Conservation (phyloP, 2,797 vertebrate species). For the Spinus olivaceus region DNA sequence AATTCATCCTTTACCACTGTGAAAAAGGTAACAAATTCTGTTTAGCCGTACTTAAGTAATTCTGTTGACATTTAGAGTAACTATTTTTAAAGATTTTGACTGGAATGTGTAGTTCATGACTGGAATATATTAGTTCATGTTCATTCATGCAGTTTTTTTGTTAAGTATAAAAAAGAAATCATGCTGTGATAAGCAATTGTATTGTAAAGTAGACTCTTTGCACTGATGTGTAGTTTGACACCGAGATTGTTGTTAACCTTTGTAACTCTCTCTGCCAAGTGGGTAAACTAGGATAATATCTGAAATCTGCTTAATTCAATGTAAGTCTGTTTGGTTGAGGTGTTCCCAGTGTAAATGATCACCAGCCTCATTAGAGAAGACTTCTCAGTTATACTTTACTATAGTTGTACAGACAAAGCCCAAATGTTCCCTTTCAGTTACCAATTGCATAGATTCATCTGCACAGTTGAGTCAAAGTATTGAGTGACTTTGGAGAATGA, state of each 20-base stretch:
- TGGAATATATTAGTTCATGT: background rate
- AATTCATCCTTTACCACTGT: background rate
- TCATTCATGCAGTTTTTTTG: background rate
- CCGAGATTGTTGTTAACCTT: background rate
- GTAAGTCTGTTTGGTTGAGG: background rate
- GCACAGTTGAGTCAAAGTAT: background rate
- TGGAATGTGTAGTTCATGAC: background rate
- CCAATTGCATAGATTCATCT: background rate
- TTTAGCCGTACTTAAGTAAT: background rate
- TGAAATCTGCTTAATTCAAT: background rate
- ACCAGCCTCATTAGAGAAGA: background rate
- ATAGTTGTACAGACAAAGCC: background rate
- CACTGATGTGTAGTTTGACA: background rate
- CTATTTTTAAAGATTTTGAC: background rate
- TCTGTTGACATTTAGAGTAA: background rate
- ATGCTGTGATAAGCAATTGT: background rate
- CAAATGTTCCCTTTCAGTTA: background rate
- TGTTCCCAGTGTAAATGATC: background rate
- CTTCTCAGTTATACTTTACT: background rate
- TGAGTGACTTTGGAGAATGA: background rate
- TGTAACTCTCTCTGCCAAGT: background rate
- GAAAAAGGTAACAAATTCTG: background rate
- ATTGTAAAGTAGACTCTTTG: background rate
- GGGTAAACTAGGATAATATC: background rate
- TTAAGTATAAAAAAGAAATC: background rate